Base-by-base conservation (phyloP, 1,140 invertebrate species). In the Fragariocoptes setiger region DNA sequence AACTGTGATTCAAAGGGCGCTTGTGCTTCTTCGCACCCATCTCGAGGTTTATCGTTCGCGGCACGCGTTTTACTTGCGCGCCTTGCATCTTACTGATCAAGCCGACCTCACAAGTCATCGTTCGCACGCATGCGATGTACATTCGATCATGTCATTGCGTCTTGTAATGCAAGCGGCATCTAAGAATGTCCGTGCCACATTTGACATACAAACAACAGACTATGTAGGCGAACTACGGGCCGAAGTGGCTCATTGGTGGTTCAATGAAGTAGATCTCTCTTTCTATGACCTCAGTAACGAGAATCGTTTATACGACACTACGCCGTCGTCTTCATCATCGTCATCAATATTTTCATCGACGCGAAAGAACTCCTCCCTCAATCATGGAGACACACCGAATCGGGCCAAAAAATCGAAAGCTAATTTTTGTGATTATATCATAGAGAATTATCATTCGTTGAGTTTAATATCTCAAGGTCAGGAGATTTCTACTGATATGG, bases 241-340 rank as follows among this genome's bases (percentile, higher is more conserved):
- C 0, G 82, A 88, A 63, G 75, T 86, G 14, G 74, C 76, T n/a
- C 71, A 76, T 40, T 86, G 80, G 78, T 80, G 75, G 73, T 72
- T 77, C n/a, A 31, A n/a, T 31, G 8, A 31, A n/a, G 25, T 31
- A 31, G 50, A 53, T 53, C n/a, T 44, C 65, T 14, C 61, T 67
- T 45, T 45, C 42, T 54, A n/a, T 72, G 5, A 70, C 70, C 0
- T 62, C 70, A 48, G 44, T 22, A 20, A 39, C 21, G 42, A 21
- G 37, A 48, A 21, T 3, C 12, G 25, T 13, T 15, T 12, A 40
- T 21, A n/a, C 3, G 4, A 17, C 15, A 17, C 18, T 13, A 31
- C 4, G 25, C 3, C 39, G 14, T 8, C 25, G 8, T 8, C 8
- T 31, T 8, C 8, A 8, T 31, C 8, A 8, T 8, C 8, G 8